Evolutionary conservation across 2,888 invertebrate species (phyloP).

Genomic region (Beris morrisii): DNA sequence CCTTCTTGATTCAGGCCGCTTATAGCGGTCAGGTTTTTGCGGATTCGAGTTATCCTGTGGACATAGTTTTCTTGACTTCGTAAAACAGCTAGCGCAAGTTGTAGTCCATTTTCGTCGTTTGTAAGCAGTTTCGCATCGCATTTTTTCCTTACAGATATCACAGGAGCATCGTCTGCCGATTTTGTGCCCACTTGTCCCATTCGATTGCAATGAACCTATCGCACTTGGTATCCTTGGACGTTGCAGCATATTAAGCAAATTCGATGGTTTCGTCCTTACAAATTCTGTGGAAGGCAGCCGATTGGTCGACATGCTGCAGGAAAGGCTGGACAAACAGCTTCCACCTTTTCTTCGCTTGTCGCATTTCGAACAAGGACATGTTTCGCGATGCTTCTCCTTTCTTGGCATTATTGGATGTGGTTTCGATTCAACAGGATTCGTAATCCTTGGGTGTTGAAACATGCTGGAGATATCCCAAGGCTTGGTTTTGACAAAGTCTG

Average conservation of each 20-base stretch:
- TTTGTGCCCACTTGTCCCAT: background rate
- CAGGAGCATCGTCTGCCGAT: background rate
- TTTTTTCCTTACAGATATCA: background rate
- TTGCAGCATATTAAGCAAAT: background rate
- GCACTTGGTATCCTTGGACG: background rate
- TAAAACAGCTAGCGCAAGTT: no score
- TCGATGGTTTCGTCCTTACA: background rate
- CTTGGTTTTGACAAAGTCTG: background rate
- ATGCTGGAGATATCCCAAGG: background rate
- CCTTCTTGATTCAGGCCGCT: background rate
- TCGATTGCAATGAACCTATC: no score
- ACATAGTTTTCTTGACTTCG: no score
- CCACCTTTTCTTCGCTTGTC: background rate
- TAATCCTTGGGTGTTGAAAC: conserved; percentile 1
- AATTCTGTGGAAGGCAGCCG: background rate
- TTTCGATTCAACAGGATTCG: background rate
- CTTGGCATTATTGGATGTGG: no score
- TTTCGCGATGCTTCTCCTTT: background rate
- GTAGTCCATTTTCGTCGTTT: background rate
- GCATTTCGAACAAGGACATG: conserved; percentile 4
- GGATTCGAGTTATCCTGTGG: no score
- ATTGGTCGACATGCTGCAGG: background rate
- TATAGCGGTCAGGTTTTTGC: no score
- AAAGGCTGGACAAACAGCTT: no score
- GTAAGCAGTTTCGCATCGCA: background rate